A percentile compares a stretch with the other conserved stretches of the same genome.
Conservation (phyloP, 2,113 vertebrate species). For the Heliornis fulica region DNA sequence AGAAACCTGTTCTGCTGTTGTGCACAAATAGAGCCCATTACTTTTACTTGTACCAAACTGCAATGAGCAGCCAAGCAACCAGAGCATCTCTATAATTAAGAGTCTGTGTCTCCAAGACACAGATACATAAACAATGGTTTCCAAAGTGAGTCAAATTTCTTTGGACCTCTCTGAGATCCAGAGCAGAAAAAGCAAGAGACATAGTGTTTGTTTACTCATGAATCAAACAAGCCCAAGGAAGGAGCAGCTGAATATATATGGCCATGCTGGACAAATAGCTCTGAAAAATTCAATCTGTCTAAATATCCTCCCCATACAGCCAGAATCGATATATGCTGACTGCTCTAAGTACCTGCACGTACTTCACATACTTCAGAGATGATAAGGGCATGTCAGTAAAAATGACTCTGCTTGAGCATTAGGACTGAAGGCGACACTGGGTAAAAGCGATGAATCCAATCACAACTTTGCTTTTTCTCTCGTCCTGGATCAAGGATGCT, state of each 20-base stretch:
- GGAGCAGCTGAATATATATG: not conserved
- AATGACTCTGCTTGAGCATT: not conserved
- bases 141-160: not conserved
- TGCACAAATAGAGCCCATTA: not conserved
- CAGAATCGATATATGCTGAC: not conserved
- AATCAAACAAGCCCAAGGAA: not conserved
- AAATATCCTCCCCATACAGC: not conserved
- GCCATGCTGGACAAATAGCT: not conserved
- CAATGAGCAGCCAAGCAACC: not conserved
- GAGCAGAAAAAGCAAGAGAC: not conserved
- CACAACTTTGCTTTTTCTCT: not conserved
- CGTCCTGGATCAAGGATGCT: not conserved
- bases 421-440: not conserved
- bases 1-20: not conserved
- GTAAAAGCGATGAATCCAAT: not conserved
- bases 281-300: not conserved
- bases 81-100: not conserved
- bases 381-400: not conserved
- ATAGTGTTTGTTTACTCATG: accelerated
- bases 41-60: not conserved
- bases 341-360: not conserved
- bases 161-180: not conserved
- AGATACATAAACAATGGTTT: not conserved
- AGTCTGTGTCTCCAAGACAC: not conserved
- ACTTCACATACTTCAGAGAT: not conserved